These are phyloP conservation scores for Acronicta leporina DNA, from an alignment of 2,888 invertebrate species.

Conservation along the genomic window DNA sequence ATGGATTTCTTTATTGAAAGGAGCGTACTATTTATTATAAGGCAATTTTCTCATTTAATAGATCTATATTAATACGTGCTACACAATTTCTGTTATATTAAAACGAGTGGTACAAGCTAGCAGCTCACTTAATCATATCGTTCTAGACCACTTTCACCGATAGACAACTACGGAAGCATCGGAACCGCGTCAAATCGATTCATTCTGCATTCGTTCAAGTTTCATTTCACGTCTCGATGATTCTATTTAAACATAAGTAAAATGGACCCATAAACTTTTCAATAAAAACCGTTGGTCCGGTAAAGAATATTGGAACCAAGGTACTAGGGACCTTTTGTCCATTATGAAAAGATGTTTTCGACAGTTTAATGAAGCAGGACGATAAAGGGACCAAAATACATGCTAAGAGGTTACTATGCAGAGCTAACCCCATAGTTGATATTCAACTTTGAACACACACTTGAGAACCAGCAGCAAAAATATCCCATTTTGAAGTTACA, in stretches of 20 bases:
- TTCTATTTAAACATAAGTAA: constrained; percentile 51
- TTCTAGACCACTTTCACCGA: constrained; percentile 62
- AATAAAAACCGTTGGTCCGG: constrained; percentile 40
- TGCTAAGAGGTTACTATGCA: not conserved
- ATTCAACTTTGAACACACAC: not conserved
- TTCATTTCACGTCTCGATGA: constrained; percentile 68
- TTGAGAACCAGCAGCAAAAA: too few relatives aligned
- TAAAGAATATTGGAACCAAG: constrained; percentile 22
- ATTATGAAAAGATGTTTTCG: constrained; percentile 25
- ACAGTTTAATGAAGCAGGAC: constrained; percentile 12
- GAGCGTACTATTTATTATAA: too few relatives aligned
- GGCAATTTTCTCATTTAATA: too few relatives aligned
- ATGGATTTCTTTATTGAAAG: too few relatives aligned
- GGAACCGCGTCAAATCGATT: constrained; percentile 65
- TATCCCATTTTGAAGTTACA: too few relatives aligned
- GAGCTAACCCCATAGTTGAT: not conserved
- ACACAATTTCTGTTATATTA: constrained; percentile 23
- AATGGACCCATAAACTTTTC: constrained; percentile 45
- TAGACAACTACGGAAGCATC: constrained; percentile 59
- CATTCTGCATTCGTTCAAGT: constrained; percentile 53
- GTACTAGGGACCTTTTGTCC: constrained; percentile 22
- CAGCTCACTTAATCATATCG: constrained; percentile 49
- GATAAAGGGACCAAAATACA: constrained; percentile 17
- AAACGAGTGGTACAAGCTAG: constrained; percentile 23
- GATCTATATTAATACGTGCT: constrained; percentile 31